phyloP scores from a whole-genome alignment of 1,140 invertebrate species.

The Luehdorfia chinensis region DNA sequence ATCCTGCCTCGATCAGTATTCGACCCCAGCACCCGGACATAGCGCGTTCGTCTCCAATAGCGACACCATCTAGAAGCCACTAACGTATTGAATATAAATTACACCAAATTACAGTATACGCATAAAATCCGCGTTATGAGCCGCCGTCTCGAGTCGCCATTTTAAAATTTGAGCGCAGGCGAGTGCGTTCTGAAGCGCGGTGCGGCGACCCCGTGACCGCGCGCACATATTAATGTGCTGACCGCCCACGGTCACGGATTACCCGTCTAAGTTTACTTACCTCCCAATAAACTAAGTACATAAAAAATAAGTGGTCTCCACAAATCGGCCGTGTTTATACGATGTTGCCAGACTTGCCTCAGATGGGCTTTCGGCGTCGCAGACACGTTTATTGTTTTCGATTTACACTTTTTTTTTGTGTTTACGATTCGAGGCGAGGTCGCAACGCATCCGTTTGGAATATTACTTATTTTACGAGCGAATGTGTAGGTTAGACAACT shows the following conservation, averaged over 20 bases:
- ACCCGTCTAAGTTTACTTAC: slow-evolving; percentile 47
- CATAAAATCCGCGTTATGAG: slow-evolving; percentile 54
- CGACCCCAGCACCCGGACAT: slow-evolving; percentile 49
- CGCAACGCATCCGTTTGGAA: slow-evolving; percentile 58
- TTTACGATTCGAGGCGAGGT: slow-evolving; percentile 64
- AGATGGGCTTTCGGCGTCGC: slow-evolving; percentile 31
- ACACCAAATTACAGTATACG: slow-evolving; percentile 66
- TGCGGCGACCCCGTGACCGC: slow-evolving; percentile 63
- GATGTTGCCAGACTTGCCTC: slow-evolving; percentile 40
- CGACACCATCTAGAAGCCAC: slow-evolving; percentile 51
- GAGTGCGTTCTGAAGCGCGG: slow-evolving; percentile 40
- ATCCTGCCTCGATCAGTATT: slow-evolving; percentile 59
- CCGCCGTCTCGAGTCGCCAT: slow-evolving; percentile 35
- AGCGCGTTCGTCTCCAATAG: too few relatives aligned
- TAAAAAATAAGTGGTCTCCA: slow-evolving; percentile 20
- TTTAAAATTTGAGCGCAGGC: slow-evolving; percentile 36
- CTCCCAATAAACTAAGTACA: slow-evolving; percentile 34
- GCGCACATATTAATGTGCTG: slow-evolving; percentile 63
- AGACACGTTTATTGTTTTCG: slow-evolving; percentile 71
- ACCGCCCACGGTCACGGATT: slow-evolving; percentile 61
- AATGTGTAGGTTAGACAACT: slow-evolving; percentile 21
- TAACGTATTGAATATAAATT: slow-evolving; percentile 68
- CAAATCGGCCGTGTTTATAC: slow-evolving; percentile 26
- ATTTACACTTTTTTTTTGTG: slow-evolving; percentile 57
- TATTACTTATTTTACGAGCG: slow-evolving; percentile 47